Base-by-base conservation (phyloP, 2,113 vertebrate species). In the Corapipo altera region DNA sequence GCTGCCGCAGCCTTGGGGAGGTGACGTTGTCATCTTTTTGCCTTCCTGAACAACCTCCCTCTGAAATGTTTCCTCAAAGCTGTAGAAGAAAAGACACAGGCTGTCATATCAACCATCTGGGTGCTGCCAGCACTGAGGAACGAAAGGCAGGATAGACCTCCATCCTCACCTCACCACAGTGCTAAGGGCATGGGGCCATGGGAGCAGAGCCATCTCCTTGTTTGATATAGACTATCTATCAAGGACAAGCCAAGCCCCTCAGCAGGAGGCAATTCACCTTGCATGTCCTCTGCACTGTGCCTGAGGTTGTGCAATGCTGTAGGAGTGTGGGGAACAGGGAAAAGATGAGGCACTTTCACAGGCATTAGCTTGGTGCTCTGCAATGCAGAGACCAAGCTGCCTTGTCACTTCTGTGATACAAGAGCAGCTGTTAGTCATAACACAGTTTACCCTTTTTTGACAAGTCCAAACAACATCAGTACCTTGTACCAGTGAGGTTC, bases 1-100 rank as follows among this genome's bases (percentile, higher is more conserved):
- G 33, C 12, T 70, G 28, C 97, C 66, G 0, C 92, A 97, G n/a
- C 98, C 98, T 18, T 3, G 69, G 2, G 97, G 94, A 67, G 73
- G 13, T 0, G 39, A 5, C 0, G 1, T 2, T 0, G 28, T 48
- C 89, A 70, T 88, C 2, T 88, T 98, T 93, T 90, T 26, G 27
- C 86, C 57, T 81, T 69, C 65, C 27, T 79, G 66, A 77, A 37
- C 44, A 57, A 46, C 46, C 46, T 96, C 90, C 33, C 14, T 5
- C 27, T 59, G 75, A 81, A 89, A 80, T 14, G 61, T 81, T 73
- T 94, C 59, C 54, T 21, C 66, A 66, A 61, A 85, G 24, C 97
- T 97, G 95, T 15, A 81, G 76, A 69, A 91, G 57, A 74, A 74
- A 87, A 93, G 62, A 55, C 49, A 95, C 21, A 48, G 16, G 35